Conservation (phyloP, 2,888 invertebrate genomes). For the Sicus ferrugineus region DNA sequence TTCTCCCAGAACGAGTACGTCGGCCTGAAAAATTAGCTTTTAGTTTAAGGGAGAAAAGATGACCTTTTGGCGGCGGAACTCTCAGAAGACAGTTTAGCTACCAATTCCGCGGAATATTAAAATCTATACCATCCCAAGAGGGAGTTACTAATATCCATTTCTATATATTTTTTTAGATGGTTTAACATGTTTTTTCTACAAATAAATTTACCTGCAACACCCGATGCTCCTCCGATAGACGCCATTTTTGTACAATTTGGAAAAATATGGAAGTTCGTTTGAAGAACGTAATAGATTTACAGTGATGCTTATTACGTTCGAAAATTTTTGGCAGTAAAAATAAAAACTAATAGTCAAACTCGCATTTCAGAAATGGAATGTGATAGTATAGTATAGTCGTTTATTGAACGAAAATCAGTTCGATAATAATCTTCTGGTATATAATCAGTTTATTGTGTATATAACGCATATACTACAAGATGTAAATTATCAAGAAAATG, state of each 20-base stretch:
- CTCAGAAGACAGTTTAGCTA: neutral
- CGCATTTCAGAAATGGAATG: too few relatives aligned
- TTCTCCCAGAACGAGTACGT: conserved; percentile 69
- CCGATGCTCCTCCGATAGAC: conserved; percentile 61
- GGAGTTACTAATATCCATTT: neutral
- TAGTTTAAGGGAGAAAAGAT: neutral
- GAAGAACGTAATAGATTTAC: conserved; percentile 17
- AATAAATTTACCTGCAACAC: conserved; percentile 38
- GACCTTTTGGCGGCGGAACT: neutral
- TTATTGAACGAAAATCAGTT: too few relatives aligned
- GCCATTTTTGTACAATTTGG: conserved; percentile 60
- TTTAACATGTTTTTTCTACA: conserved; percentile 13
- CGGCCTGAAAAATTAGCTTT: conserved; percentile 61
- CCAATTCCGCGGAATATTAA: neutral
- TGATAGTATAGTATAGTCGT: too few relatives aligned
- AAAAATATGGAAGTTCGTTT: conserved; percentile 10
- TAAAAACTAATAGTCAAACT: too few relatives aligned
- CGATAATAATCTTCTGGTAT: too few relatives aligned
- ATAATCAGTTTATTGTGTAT: too few relatives aligned
- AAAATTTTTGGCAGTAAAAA: neutral
- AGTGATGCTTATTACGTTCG: neutral
- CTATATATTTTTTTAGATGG: neutral
- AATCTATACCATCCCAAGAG: neutral
- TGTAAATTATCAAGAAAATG: too few relatives aligned
- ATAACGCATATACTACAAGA: too few relatives aligned